A percentile compares a stretch with the other conserved stretches of the same genome.
phyloP scores from a whole-genome alignment of 2,113 vertebrate species.

The Thinocorus orbignyianus region DNA sequence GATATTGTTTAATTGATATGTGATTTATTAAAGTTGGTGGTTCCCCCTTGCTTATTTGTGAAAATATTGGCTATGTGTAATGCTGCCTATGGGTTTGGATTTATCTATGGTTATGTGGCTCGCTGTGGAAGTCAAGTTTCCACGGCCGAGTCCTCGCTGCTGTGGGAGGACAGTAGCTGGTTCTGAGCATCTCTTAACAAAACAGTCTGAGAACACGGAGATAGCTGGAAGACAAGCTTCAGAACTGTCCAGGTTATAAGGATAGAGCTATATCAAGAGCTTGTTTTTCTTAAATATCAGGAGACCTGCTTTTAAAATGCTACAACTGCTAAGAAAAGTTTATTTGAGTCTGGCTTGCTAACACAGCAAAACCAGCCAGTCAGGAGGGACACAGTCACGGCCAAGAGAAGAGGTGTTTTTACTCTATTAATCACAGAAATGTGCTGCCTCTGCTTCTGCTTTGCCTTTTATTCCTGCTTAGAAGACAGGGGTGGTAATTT shows the following conservation, averaged over 20 bases:
- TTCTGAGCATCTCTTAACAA: too few relatives aligned
- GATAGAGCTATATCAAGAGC: background rate
- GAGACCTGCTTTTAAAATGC: background rate
- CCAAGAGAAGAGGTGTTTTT: background rate
- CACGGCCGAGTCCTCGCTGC: accelerated
- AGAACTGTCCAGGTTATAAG: background rate
- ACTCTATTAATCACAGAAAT: background rate
- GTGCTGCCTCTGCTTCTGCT: background rate
- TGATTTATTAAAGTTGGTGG: background rate
- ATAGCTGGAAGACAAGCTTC: background rate
- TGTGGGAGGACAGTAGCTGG: background rate
- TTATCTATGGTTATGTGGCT: background rate
- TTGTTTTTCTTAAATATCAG: background rate
- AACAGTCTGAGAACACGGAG: background rate
- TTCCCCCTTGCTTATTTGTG: background rate
- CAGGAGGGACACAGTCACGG: background rate
- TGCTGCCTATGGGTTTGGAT: background rate
- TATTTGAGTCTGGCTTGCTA: background rate
- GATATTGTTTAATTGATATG: background rate
- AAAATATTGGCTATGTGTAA: background rate
- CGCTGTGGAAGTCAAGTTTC: background rate
- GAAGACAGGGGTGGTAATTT: background rate
- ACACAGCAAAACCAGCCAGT: background rate
- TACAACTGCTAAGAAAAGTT: background rate
- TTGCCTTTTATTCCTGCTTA: background rate